phyloP scores from a whole-genome alignment of 2,113 vertebrate species.

The Peromyscus maniculatus region DNA sequence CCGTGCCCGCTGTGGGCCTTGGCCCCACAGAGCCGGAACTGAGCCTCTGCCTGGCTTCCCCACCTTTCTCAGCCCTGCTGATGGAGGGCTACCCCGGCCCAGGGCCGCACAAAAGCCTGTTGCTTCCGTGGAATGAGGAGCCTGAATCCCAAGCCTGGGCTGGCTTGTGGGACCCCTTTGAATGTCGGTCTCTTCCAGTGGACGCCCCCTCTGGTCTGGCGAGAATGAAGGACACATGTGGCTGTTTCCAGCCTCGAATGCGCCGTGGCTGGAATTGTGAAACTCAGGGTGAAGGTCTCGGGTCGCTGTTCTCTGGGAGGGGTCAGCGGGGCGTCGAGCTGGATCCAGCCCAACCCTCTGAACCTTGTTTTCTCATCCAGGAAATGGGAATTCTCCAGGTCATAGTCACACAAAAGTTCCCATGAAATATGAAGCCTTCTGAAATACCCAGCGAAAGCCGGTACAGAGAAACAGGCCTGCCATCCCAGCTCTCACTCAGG shows the following conservation, averaged over 20 bases:
- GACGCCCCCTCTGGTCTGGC: not conserved
- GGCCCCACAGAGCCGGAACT: not conserved
- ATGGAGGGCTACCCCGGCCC: not conserved
- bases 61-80: fast-evolving
- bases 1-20: not conserved
- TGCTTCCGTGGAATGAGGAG: fast-evolving
- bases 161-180: not conserved
- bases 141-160: not conserved
- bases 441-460: not conserved
- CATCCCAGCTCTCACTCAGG: not conserved
- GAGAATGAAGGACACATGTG: not conserved
- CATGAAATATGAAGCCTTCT: not conserved
- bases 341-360: not conserved
- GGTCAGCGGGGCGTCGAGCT: not conserved
- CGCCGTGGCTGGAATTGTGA: not conserved
- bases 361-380: not conserved
- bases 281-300: not conserved
- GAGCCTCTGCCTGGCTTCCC: not conserved
- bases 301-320: not conserved
- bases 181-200: not conserved
- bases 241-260: not conserved
- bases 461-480: not conserved
- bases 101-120: not conserved
- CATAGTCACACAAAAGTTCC: not conserved
- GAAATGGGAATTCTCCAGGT: not conserved